Conservation (phyloP, 1,140 invertebrate species). For the Drosophila guanche region DNA sequence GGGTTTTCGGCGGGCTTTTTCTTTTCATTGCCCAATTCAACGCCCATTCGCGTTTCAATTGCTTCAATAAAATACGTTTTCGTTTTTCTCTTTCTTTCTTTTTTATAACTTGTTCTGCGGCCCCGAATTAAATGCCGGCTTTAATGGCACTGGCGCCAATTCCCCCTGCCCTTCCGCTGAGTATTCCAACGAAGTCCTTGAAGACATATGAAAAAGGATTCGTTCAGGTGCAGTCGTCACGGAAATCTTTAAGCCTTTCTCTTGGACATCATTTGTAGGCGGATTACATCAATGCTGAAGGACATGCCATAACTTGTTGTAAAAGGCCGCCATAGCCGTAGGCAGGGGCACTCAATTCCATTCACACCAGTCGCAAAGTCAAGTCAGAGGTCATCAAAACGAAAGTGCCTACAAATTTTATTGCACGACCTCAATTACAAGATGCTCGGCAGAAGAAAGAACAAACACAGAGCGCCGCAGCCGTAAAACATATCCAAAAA, state of each 20-base stretch:
- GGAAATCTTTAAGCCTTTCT: no score
- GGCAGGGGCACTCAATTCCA: neutral
- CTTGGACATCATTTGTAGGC: no score
- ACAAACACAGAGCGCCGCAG: conserved; percentile 5
- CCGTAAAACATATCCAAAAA: conserved; percentile 48
- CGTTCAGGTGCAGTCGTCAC: no score
- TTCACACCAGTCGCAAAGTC: conserved; percentile 33
- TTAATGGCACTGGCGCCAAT: conserved; percentile 22
- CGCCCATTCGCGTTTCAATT: conserved; percentile 80
- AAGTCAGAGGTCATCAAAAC: conserved; percentile 44
- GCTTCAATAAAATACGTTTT: conserved; percentile 70
- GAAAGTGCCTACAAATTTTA: conserved; percentile 52
- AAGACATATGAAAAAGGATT: no score
- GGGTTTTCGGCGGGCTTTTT: conserved; percentile 16
- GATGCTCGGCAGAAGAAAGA: conserved; percentile 19
- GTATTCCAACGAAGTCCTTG: no score
- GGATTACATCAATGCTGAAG: no score
- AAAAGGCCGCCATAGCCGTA: no score
- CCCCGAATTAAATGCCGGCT: conserved; percentile 62
- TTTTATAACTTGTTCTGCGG: conserved; percentile 54
- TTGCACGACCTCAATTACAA: conserved; percentile 64
- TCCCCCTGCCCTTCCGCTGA: neutral
- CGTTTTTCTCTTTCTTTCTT: conserved; percentile 1
- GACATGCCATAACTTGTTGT: no score
- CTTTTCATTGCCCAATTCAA: conserved; percentile 77